phyloP scores from a whole-genome alignment of 2,888 invertebrate genomes.

The Apodemia arnacis region DNA sequence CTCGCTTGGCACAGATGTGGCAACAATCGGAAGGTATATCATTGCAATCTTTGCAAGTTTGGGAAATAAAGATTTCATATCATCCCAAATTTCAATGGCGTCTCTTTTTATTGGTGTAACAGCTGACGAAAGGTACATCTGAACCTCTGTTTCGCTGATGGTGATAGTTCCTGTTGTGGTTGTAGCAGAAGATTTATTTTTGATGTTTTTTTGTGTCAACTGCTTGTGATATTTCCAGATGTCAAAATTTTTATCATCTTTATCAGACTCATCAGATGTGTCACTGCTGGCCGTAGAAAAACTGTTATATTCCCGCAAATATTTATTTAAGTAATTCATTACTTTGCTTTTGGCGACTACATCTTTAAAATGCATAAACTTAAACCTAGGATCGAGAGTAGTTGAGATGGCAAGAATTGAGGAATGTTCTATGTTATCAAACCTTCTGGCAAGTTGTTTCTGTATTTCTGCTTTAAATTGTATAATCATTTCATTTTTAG shows the following conservation, averaged over 20 bases:
- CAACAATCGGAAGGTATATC: constrained; percentile 39
- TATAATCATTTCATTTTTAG: not conserved
- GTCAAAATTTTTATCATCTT: constrained; percentile 64
- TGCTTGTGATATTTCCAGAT: constrained; percentile 79
- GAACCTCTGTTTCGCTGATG: constrained; percentile 33
- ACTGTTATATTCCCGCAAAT: constrained; percentile 37
- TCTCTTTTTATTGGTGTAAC: constrained; percentile 44
- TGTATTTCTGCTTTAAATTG: constrained; percentile 5
- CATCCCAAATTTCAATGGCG: constrained; percentile 46
- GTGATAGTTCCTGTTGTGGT: constrained; percentile 12
- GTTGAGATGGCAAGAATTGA: not conserved
- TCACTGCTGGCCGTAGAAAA: constrained; percentile 29
- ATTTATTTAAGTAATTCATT: constrained; percentile 58
- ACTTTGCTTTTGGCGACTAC: constrained; percentile 62
- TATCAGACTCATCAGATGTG: constrained; percentile 44
- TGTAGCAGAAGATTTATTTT: constrained; percentile 18
- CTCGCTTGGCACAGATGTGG: constrained; percentile 44
- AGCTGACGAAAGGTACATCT: constrained; percentile 51
- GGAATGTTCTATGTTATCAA: not conserved
- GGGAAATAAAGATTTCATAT: constrained; percentile 38
- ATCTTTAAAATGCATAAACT: constrained; percentile 73
- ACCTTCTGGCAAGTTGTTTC: constrained; percentile 36
- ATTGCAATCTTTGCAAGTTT: constrained; percentile 38
- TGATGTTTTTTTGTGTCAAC: constrained; percentile 40
- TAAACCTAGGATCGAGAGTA: constrained; percentile 49